phyloP scores from a whole-genome alignment of 2,888 invertebrate species.

The Hoplodrina ambigua region DNA sequence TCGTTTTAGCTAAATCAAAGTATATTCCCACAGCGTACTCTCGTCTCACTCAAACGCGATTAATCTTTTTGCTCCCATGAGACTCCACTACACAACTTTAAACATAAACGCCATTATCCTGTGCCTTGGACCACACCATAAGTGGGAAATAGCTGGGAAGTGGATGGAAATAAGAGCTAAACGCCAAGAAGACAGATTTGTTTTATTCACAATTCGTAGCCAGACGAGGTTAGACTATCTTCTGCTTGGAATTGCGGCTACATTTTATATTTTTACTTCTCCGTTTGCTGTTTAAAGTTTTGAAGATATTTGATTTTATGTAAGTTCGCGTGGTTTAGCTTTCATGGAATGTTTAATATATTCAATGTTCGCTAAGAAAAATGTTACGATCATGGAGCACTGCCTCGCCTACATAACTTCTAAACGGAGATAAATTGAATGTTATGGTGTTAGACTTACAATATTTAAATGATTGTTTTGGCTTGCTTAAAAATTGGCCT shows the following conservation, averaged over 20 bases:
- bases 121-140: conserved; percentile 67
- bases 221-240: conserved; percentile 56
- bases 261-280: conserved; percentile 55
- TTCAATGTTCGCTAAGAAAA: conserved; percentile 4
- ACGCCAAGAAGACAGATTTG: conserved; percentile 87
- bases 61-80: conserved; percentile 22
- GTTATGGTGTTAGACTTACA: neutral
- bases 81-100: conserved; percentile 22
- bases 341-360: conserved; percentile 43
- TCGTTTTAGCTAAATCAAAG: conserved; percentile 31
- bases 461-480: neutral
- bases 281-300: conserved; percentile 54
- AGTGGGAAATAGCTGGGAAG: conserved; percentile 86
- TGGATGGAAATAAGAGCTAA: conserved; percentile 87
- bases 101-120: conserved; percentile 36
- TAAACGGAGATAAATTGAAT: neutral
- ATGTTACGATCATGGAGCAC: conserved; percentile 6
- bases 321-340: conserved; percentile 14
- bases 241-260: conserved; percentile 50
- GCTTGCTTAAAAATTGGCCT: no score
- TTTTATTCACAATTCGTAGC: conserved; percentile 81
- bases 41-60: conserved; percentile 3
- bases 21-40: conserved; percentile 6
- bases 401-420: neutral
- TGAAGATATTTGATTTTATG: conserved; percentile 52